Conservation (phyloP, 2,797 vertebrate species). For the Helarctos malayanus region DNA sequence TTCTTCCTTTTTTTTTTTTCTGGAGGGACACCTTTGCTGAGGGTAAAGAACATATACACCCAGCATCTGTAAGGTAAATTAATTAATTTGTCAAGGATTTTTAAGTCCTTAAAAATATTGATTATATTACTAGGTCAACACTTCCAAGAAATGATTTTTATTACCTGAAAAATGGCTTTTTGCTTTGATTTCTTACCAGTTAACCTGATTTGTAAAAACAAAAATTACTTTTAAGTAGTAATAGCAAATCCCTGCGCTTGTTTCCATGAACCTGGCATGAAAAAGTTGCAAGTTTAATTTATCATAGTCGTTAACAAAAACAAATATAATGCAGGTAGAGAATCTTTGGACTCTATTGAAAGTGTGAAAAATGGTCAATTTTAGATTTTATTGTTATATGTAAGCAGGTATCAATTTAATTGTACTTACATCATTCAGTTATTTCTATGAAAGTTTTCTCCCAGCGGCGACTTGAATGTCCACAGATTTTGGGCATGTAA, state of each 20-base stretch:
- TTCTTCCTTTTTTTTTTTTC: neutral
- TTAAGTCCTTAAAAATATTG: constrained; percentile 42
- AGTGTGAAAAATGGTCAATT: neutral
- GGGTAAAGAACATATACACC: neutral
- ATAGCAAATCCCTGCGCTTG: neutral
- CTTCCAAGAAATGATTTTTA: constrained; percentile 31
- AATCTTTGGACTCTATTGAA: neutral
- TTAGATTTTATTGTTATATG: neutral
- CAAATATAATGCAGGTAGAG: neutral
- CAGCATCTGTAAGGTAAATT: constrained; percentile 14
- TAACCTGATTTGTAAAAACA: neutral
- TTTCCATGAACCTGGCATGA: neutral
- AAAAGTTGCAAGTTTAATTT: constrained; percentile 18
- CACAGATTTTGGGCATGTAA: neutral
- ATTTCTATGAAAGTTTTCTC: neutral
- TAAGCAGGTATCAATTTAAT: neutral
- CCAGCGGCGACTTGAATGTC: neutral
- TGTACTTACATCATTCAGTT: neutral
- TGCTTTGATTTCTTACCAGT: neutral
- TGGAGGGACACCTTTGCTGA: constrained; percentile 67
- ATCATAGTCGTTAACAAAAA: neutral
- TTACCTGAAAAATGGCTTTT: constrained; percentile 1
- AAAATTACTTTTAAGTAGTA: neutral
- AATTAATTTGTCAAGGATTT: constrained; percentile 71
- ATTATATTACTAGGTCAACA: neutral